Evolutionary conservation across 2,888 invertebrate genomes (phyloP), one percentile per base, ranked within the genome.

Genomic region (Eilema caniola): DNA sequence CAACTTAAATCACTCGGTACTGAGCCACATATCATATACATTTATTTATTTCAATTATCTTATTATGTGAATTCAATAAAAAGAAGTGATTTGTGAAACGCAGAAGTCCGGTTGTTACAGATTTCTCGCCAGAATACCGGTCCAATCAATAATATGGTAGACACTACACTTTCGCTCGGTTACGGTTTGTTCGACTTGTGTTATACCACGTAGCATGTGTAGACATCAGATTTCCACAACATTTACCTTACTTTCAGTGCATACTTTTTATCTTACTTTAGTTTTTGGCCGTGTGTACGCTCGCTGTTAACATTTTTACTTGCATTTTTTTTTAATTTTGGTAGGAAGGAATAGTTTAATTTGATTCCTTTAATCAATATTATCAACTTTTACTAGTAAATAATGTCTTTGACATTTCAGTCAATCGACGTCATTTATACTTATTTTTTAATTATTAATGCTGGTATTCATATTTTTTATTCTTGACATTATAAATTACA

Each of bases 121-220:
- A 66, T 69, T 72, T 75, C 70, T 72, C 24, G 64, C 69, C 74
- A 67, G 70, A 65, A 24, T 72, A 66, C 71, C 73, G 70, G 68
- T 73, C 70, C 73, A 73, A 76, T 79, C 72, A 68, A 70, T 66
- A 70, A 71, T 74, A 70, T 66, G 31, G 65, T 67, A 72, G 64
- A 25, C 61, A 31, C 61, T 61, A 61, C 71, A 82, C 72, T 82
- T 77, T 82, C 80, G 66, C 75, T 80, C 70, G 70, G 72, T 75
- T 74, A 80, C 80, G 69, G 74, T 67, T 71, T 62, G 77, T 70
- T 73, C 75, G 70, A 69, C 66, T 79, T 71, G 70, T 70, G 69
- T 68, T 73, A 71, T 71, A 69, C 67, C 74, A 68, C 73, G 75
- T 77, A 74, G 72, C 67, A 70, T 73, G 71, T 70, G 63, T 62